Percentiles rank a stretch among this genome's conserved stretches.
phyloP scores from a whole-genome alignment of 2,797 vertebrate species.

The Manis javanica region DNA sequence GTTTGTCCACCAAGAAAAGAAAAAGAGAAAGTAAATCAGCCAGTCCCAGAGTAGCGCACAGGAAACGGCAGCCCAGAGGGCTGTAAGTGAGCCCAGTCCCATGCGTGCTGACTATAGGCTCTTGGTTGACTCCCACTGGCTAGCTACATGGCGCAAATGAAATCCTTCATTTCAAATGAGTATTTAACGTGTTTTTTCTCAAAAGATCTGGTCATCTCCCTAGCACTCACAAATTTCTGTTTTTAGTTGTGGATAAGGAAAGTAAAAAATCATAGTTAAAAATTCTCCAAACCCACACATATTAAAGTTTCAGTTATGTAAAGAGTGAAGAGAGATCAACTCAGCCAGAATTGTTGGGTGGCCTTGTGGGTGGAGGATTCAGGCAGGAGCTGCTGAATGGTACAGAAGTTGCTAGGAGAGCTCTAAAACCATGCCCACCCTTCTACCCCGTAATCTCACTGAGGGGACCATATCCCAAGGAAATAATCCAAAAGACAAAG shows the following conservation, averaged over 20 bases:
- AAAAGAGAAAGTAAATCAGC: conserved; percentile 46
- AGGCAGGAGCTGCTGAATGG: neutral
- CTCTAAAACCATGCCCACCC: neutral
- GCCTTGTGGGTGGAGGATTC: neutral
- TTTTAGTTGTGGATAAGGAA: conserved; percentile 49
- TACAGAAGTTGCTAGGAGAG: neutral
- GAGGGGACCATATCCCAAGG: neutral
- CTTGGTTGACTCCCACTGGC: neutral
- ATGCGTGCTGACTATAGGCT: neutral
- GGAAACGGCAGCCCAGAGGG: neutral
- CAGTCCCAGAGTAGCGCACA: conserved; percentile 41
- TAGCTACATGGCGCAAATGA: conserved; percentile 52
- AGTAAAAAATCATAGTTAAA: neutral
- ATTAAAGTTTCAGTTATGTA: neutral
- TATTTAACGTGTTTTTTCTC: conserved; percentile 65
- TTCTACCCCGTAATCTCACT: conserved; percentile 16
- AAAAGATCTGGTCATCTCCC: conserved; percentile 56
- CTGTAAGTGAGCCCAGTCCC: neutral
- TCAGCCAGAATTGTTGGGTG: neutral
- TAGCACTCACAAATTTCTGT: conserved; percentile 52
- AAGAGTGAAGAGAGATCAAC: neutral
- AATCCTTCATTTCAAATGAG: conserved; percentile 72
- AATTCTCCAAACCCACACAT: conserved; percentile 33
- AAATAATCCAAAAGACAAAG: conserved; percentile 52
- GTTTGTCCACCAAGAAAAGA: conserved; percentile 31